These are phyloP conservation scores for Xestia rhomboidea DNA, from an alignment of 2,888 invertebrate genomes.

Conservation along the genomic window DNA sequence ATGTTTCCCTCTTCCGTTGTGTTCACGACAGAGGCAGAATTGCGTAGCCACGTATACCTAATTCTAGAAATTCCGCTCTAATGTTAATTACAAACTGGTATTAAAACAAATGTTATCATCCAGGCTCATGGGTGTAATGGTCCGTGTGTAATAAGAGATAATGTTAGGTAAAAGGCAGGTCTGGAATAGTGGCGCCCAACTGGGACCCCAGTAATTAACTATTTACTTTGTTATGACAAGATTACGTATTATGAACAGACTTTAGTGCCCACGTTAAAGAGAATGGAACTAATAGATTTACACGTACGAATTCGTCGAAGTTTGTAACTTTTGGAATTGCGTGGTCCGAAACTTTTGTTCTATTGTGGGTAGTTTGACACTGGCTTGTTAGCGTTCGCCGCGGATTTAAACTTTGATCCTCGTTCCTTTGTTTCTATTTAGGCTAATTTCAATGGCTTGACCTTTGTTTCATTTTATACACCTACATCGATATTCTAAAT, in stretches of 20 bases:
- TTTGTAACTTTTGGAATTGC: constrained; percentile 37
- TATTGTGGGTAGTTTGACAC: constrained; percentile 39
- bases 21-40: constrained; percentile 27
- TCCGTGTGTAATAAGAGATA: constrained; percentile 68
- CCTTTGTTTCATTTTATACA: constrained; percentile 7
- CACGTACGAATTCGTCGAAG: constrained; percentile 23
- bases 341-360: constrained; percentile 38
- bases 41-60: constrained; percentile 20
- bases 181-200: constrained; percentile 46
- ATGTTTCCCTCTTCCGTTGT: constrained; percentile 27
- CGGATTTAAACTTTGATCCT: constrained; percentile 25
- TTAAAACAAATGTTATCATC: constrained; percentile 61
- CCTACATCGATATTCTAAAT: background rate
- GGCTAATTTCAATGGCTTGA: background rate
- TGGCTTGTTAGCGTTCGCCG: constrained; percentile 20
- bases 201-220: constrained; percentile 69
- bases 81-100: constrained; percentile 61
- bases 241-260: constrained; percentile 66
- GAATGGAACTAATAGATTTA: constrained; percentile 49
- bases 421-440: constrained; percentile 15
- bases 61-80: constrained; percentile 51
- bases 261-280: constrained; percentile 50
- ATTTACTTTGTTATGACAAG: constrained; percentile 70
- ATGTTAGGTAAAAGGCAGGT: constrained; percentile 62
- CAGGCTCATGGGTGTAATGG: constrained; percentile 38